phyloP scores from a whole-genome alignment of 1,140 invertebrate species.

The Zeugodacus cucurbitae region DNA sequence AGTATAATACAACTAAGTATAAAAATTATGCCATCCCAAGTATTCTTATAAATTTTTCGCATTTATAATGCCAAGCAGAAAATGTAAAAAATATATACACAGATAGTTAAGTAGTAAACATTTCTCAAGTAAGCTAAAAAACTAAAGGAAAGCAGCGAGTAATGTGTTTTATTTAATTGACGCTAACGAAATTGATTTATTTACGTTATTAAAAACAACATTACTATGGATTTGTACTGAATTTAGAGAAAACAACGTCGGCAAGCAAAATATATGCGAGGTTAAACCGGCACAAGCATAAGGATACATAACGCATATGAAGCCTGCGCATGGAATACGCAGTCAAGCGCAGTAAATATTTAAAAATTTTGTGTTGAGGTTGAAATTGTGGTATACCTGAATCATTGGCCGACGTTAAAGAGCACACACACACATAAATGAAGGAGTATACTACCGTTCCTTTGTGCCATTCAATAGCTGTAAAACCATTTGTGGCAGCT shows the following conservation, averaged over 20 bases:
- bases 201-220: not conserved
- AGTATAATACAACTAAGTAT: too few species aligned
- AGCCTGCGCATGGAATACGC: too few species aligned
- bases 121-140: not conserved
- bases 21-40: too few species aligned
- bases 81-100: too few species aligned
- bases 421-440: not conserved
- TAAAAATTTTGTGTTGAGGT: not conserved
- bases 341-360: not conserved
- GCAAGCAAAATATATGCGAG: not conserved
- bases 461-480: not conserved
- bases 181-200: not conserved
- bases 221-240: not conserved
- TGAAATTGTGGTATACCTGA: not conserved
- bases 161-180: not conserved
- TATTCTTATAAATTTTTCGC: too few species aligned
- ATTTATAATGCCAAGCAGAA: too few species aligned
- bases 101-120: not conserved
- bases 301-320: not conserved
- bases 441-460: not conserved
- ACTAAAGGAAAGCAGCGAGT: not conserved
- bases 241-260: slow-evolving; percentile 4
- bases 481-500: not conserved
- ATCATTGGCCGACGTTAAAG: not conserved
- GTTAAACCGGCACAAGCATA: not conserved